Conservation (phyloP, 2,113 vertebrate genomes). For the Chaetorhynchus papuensis region DNA sequence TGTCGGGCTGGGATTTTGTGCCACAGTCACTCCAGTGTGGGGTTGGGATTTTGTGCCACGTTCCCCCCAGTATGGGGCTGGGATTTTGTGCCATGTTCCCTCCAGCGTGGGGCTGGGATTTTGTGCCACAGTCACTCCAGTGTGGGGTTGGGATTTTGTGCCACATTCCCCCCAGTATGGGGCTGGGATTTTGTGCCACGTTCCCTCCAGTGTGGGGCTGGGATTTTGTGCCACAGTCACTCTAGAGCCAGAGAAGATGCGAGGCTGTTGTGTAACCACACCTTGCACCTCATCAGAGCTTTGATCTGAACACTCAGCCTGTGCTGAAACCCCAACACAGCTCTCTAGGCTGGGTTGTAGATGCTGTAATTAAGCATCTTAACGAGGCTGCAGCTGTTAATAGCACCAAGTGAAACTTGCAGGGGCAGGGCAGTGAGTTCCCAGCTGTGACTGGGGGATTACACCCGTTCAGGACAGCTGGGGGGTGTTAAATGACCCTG, state of each 20-base stretch:
- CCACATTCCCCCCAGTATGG: too few relatives aligned
- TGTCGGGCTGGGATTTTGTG: too few relatives aligned
- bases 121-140: neutral
- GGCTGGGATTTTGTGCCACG: too few relatives aligned
- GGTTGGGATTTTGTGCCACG: too few relatives aligned
- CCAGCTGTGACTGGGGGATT: neutral
- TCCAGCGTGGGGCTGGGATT: neutral
- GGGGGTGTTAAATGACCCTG: neutral
- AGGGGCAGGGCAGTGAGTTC: neutral
- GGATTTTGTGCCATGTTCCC: neutral
- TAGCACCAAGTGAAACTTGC: neutral
- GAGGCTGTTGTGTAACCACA: neutral
- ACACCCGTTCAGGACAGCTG: rapidly evolving
- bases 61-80: neutral
- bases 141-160: too few relatives aligned
- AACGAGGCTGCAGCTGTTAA: neutral
- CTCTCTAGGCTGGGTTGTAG: neutral
- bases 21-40: too few relatives aligned
- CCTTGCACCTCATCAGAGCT: rapidly evolving
- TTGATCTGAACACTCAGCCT: neutral
- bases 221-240: neutral
- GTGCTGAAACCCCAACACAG: neutral
- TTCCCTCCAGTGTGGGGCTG: too few relatives aligned
- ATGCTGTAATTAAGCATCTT: neutral
- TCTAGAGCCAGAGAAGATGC: rapidly evolving